These are phyloP conservation scores for Corythornis cristatus DNA, from an alignment of 2,113 vertebrate genomes.

Conservation along the genomic window DNA sequence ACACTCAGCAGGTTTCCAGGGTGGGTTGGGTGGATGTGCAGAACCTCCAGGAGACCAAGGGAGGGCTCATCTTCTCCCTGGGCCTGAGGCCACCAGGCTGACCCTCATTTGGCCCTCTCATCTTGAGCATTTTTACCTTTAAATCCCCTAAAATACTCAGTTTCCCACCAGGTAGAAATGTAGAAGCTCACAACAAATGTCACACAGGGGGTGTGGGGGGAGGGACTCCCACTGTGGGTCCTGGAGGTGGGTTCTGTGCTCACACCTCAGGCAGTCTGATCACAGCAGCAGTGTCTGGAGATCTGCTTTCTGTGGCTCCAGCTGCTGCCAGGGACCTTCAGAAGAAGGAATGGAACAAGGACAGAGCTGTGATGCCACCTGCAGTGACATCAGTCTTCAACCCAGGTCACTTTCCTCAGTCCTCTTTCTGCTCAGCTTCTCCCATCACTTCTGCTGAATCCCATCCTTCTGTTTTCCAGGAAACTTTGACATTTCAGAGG, in stretches of 20 bases:
- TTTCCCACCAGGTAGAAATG: not conserved
- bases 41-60: not conserved
- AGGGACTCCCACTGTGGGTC: not conserved
- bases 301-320: not conserved
- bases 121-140: not conserved
- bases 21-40: not conserved
- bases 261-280: accelerated
- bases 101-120: not conserved
- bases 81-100: not conserved
- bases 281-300: not conserved
- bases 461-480: not conserved
- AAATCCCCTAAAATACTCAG: not conserved
- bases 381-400: not conserved
- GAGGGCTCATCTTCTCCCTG: not conserved
- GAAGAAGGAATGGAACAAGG: not conserved
- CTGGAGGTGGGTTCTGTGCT: not conserved
- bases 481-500: not conserved
- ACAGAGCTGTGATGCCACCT: not conserved
- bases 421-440: not conserved
- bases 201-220: too few species aligned
- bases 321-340: not conserved
- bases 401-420: not conserved
- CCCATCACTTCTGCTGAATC: not conserved
- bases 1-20: not conserved
- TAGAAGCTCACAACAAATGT: not conserved